A percentile compares a stretch with the other conserved stretches of the same genome.
These are phyloP conservation scores for Coelopa pilipes DNA, from an alignment of 2,888 invertebrate species.

Conservation along the genomic window DNA sequence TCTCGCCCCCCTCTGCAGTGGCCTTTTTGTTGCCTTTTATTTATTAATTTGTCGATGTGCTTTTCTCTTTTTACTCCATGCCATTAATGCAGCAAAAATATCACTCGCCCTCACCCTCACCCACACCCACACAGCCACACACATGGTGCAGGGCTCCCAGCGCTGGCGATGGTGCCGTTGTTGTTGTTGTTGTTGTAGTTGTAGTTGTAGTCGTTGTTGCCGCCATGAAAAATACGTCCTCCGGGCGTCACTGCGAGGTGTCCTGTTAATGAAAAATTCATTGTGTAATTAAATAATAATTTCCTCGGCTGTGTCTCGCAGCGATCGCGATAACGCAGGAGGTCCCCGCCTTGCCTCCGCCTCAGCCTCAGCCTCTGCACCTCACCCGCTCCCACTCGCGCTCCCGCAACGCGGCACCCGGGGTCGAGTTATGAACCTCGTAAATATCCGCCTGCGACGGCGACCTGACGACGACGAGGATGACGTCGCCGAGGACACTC, in stretches of 20 bases:
- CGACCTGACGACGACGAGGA: no score
- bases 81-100: background rate
- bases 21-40: background rate
- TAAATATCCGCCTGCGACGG: no score
- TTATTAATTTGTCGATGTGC: no score
- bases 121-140: background rate
- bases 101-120: background rate
- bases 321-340: background rate
- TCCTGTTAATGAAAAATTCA: conserved; percentile 37
- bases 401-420: no score
- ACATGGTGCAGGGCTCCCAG: background rate
- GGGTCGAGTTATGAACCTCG: no score
- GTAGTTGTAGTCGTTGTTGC: background rate
- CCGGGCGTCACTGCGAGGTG: conserved; percentile 9
- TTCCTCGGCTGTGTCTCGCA: conserved; percentile 34
- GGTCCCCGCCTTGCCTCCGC: no score
- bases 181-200: background rate
- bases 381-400: no score
- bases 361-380: no score
- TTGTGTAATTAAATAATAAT: conserved; percentile 42
- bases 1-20: background rate
- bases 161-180: background rate
- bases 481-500: no score
- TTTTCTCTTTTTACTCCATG: background rate
- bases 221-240: background rate